Percentiles rank a stretch among this genome's conserved stretches.
phyloP scores from a whole-genome alignment of 2,888 invertebrate genomes.

The Saturnia japonica region DNA sequence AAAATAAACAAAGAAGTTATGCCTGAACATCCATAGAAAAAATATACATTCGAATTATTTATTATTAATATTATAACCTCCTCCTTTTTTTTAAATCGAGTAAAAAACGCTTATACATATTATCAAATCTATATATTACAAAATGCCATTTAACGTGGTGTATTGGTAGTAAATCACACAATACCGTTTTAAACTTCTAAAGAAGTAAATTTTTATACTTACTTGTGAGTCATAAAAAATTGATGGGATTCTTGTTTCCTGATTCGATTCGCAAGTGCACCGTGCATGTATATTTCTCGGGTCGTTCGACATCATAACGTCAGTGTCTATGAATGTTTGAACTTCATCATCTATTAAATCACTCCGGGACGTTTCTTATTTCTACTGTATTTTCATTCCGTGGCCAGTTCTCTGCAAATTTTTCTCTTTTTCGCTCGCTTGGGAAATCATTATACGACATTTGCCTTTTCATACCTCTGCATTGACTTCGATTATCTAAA shows the following conservation, averaged over 20 bases:
- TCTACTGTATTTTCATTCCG: slow-evolving; percentile 61
- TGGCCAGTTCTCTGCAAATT: slow-evolving; percentile 62
- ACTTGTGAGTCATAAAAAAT: slow-evolving; percentile 76
- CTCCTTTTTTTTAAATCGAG: no score
- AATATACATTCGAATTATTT: no score
- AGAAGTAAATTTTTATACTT: slow-evolving; percentile 35
- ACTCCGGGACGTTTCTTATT: slow-evolving; percentile 60
- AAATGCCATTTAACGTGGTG: not conserved
- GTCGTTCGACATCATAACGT: slow-evolving; percentile 58
- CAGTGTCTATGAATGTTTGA: slow-evolving; percentile 66
- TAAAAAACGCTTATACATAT: not conserved
- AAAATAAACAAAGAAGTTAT: no score
- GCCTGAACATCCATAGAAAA: no score
- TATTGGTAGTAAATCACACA: not conserved
- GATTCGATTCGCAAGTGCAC: slow-evolving; percentile 67
- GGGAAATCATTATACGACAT: slow-evolving; percentile 79
- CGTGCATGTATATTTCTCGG: slow-evolving; percentile 57
- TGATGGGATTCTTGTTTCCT: slow-evolving; percentile 62
- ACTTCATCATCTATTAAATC: slow-evolving; percentile 64
- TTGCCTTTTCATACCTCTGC: slow-evolving; percentile 73
- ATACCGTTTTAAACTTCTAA: not conserved
- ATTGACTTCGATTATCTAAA: slow-evolving; percentile 73
- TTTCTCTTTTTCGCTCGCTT: slow-evolving; percentile 68
- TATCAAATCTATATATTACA: not conserved
- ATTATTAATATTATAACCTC: no score